phyloP scores from a whole-genome alignment of 2,888 invertebrate species.

The Thereva nobilitata region DNA sequence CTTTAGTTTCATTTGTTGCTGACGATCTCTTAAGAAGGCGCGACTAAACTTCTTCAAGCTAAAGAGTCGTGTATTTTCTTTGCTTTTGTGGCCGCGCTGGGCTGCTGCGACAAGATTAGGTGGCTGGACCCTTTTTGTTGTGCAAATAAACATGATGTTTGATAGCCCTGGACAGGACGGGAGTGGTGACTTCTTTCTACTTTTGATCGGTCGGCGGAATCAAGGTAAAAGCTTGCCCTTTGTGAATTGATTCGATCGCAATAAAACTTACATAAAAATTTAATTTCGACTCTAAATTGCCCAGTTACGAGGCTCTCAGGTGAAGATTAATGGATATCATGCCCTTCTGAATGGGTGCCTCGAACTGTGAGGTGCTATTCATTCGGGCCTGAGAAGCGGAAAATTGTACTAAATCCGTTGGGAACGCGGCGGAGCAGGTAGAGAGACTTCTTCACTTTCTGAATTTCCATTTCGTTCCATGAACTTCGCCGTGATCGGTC shows the following conservation, averaged over 20 bases:
- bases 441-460: too few species aligned
- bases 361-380: too few species aligned
- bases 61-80: constrained; percentile 4
- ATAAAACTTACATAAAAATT: constrained; percentile 14
- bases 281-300: too few species aligned
- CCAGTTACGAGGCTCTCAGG: too few species aligned
- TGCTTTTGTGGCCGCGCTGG: constrained; percentile 11
- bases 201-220: constrained; percentile 5
- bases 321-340: too few species aligned
- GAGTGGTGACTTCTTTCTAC: background rate
- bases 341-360: too few species aligned
- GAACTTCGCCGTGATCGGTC: too few species aligned
- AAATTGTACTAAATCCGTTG: too few species aligned
- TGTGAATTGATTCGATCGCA: constrained; percentile 12
- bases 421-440: too few species aligned
- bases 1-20: background rate
- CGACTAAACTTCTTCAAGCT: background rate
- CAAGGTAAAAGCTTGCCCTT: constrained; percentile 4
- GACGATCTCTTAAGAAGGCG: background rate
- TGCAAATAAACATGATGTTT: constrained; percentile 23
- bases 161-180: constrained; percentile 10
- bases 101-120: constrained; percentile 26
- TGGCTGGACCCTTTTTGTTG: constrained; percentile 31
- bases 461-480: too few species aligned
- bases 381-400: too few species aligned